Evolutionary conservation across 1,140 invertebrate genomes (phyloP), one percentile per base, ranked within the genome.

Genomic region (Catajapyx aquilonaris): DNA sequence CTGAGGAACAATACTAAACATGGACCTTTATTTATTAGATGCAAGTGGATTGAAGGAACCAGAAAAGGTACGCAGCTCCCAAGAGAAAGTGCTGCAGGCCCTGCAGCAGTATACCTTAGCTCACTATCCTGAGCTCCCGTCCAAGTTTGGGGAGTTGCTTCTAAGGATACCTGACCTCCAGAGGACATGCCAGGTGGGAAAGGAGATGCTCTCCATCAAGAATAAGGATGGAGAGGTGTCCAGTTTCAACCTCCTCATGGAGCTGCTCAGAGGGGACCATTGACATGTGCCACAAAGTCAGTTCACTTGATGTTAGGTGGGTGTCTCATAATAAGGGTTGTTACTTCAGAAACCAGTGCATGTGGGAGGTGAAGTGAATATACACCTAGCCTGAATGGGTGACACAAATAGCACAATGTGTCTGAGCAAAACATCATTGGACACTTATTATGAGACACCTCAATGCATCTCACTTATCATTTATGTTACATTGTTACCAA

Each of bases 161-260:
- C 66, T 94, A 34, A 68, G 86, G 45, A 87, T 95, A 58, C 87
- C 88, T 22, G 88, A 95, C 61, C 62, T 94, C 41, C 84, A 94
- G 58, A 66, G 85, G 50, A 88, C 87, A 43, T 93, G 85, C 61
- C 84, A 90, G 65, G 77, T 87, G 41, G 84, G 84, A 42, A 94
- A 93, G 57, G 87, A 94, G 56, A 79, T 88, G 69, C 62, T 88
- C 40, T 76, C 73, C 52, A 76, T 75, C 45, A 87, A 86, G 58
- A 73, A 76, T 41, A 80, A 80, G 48, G 80, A 90, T 54, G 71
- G 79, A 21, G 80, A 84, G 48, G 81, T 81, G 39, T 74, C 78
- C 38, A 81, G 80, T 50, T 95, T 93, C 62, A 91, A 94, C 56
- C 67, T 95, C 42, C 67, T 94, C 37, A 90, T 94, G 79, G 88